Conservation (phyloP, 2,888 invertebrate species). For the Lycocerus yunnanus region DNA sequence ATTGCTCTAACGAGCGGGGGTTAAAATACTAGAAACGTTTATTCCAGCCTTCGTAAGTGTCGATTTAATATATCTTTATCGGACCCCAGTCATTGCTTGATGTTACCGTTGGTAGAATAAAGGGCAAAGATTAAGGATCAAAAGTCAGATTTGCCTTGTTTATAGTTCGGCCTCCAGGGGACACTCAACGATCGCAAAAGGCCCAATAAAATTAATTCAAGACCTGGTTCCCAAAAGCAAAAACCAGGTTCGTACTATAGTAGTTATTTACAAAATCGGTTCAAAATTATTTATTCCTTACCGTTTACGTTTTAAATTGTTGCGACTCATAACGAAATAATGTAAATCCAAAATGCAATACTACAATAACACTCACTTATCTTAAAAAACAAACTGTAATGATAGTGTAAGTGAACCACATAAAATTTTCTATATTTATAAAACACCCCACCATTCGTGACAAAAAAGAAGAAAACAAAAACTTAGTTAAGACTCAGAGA, state of each 20-base stretch:
- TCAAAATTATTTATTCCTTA: neutral
- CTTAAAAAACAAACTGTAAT: slow-evolving; percentile 6
- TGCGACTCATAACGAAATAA: neutral
- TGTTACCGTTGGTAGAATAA: too few relatives aligned
- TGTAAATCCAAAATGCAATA: slow-evolving; percentile 2
- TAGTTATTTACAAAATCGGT: too few relatives aligned
- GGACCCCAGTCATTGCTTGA: too few relatives aligned
- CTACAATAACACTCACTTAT: slow-evolving; percentile 6
- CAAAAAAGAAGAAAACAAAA: slow-evolving; percentile 28
- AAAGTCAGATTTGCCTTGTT: too few relatives aligned
- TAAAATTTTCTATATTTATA: slow-evolving; percentile 37
- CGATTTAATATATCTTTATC: too few relatives aligned
- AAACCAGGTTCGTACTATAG: too few relatives aligned
- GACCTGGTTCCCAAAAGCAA: neutral
- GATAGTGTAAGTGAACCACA: slow-evolving; percentile 12
- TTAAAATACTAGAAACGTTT: too few relatives aligned
- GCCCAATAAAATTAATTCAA: neutral
- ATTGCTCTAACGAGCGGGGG: too few relatives aligned
- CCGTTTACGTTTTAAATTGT: slow-evolving; percentile 20
- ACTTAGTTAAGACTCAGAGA: slow-evolving; percentile 28
- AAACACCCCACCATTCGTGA: slow-evolving; percentile 41
- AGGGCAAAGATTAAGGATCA: neutral
- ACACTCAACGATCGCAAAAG: neutral
- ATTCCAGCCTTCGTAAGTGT: too few relatives aligned
- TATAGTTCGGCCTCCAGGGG: neutral